These are phyloP conservation scores for Barypeithes pellucidus DNA, from an alignment of 2,888 invertebrate genomes.

Conservation along the genomic window DNA sequence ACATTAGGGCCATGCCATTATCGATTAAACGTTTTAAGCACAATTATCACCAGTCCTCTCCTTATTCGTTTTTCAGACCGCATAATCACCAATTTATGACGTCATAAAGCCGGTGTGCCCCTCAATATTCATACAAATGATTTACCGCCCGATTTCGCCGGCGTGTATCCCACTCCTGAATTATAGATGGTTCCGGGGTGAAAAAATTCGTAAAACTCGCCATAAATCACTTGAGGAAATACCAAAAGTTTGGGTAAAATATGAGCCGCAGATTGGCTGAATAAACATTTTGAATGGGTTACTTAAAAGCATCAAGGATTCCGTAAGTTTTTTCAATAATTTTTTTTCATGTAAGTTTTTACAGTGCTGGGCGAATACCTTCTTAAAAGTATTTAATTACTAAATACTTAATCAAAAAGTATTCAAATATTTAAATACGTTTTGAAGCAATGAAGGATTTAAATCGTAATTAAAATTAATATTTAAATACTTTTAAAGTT, in stretches of 20 bases:
- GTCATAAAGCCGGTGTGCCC: constrained; percentile 2
- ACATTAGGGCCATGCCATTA: no score
- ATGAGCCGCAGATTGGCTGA: constrained; percentile 5
- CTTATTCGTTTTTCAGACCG: background rate
- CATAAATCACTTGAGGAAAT: constrained; percentile 14
- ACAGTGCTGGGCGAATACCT: no score
- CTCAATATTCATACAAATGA: constrained; percentile 14
- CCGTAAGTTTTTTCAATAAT: background rate
- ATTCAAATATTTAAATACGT: no score
- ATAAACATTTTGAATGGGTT: constrained; percentile 13
- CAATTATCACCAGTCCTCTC: background rate
- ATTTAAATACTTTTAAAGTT: no score
- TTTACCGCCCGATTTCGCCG: constrained; percentile 2
- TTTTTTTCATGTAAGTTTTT: no score
- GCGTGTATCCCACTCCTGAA: constrained; percentile 16
- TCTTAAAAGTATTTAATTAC: no score
- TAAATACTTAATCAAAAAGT: no score
- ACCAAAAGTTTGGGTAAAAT: constrained; percentile 18
- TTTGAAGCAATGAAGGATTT: no score
- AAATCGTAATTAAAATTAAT: no score
- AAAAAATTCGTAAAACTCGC: constrained; percentile 22
- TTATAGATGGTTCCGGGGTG: constrained; percentile 13
- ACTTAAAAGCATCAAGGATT: background rate
- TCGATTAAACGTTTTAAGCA: background rate
- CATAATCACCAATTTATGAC: constrained; percentile 19